A percentile compares a stretch with the other conserved stretches of the same genome.
phyloP scores from a whole-genome alignment of 2,797 vertebrate genomes.

The Xiphophorus birchmanni region DNA sequence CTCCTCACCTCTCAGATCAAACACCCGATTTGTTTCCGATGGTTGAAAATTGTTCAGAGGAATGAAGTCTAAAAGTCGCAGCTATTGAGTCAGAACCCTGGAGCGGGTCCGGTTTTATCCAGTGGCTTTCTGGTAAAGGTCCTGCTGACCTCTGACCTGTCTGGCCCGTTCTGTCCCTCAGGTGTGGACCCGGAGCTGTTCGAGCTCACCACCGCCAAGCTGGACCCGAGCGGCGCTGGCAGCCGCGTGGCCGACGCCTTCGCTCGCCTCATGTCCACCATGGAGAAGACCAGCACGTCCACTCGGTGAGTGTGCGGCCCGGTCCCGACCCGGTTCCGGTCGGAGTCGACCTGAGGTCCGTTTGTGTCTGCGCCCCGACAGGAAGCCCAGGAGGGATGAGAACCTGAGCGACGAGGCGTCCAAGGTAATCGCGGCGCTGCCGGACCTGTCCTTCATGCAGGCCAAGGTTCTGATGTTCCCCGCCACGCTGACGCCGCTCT shows the following conservation, averaged over 20 bases:
- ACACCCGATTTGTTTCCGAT: background rate
- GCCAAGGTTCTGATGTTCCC: conserved; percentile 99
- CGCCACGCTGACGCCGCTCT: conserved; percentile 89
- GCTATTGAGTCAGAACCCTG: background rate
- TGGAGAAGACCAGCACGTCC: conserved; percentile 95
- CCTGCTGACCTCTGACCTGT: background rate
- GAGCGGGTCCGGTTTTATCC: background rate
- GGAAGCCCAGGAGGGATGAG: conserved; percentile 92
- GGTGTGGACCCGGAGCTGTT: conserved; percentile 97
- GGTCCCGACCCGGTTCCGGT: too few species aligned
- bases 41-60: background rate
- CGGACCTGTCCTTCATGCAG: conserved; percentile 97
- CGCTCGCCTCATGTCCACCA: conserved; percentile 95
- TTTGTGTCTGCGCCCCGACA: conserved; percentile 53
- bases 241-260: conserved; percentile 91
- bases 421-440: conserved; percentile 90
- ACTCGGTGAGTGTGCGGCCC: conserved; percentile 82
- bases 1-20: too few species aligned
- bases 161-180: conserved; percentile 39
- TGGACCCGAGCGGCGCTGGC: conserved; percentile 84
- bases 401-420: conserved; percentile 92
- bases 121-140: background rate
- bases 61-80: background rate
- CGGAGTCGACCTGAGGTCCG: background rate
- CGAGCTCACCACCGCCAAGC: conserved; percentile 93